These are phyloP conservation scores for Amazona finschi DNA, from an alignment of 2,797 vertebrate genomes.

Conservation along the genomic window DNA sequence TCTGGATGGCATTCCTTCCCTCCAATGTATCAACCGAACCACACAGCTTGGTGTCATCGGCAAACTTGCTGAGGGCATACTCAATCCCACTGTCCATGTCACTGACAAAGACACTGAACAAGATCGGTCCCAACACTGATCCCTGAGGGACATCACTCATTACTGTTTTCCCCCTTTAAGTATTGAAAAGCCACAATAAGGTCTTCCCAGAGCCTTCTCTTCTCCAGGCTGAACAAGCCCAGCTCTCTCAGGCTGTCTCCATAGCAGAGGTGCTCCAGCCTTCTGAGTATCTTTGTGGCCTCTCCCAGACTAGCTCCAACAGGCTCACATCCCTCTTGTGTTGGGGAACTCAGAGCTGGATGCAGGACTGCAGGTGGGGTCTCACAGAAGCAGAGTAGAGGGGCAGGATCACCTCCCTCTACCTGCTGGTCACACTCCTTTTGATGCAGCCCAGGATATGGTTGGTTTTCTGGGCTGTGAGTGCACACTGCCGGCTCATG, in stretches of 20 bases:
- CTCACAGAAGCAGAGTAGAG: not conserved
- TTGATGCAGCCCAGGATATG: not conserved
- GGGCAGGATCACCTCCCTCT: not conserved
- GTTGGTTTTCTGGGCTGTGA: not conserved
- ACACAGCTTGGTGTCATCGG: no score
- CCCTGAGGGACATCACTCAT: not conserved
- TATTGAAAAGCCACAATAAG: not conserved
- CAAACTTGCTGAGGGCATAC: no score
- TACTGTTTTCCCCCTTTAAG: not conserved
- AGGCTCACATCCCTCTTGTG: not conserved
- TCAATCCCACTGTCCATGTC: no score
- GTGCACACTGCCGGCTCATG: not conserved
- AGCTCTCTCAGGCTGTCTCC: not conserved
- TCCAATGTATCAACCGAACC: rapidly evolving
- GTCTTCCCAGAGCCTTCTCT: rapidly evolving
- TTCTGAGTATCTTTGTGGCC: rapidly evolving
- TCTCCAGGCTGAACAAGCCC: not conserved
- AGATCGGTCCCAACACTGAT: no score
- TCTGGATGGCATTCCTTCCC: no score
- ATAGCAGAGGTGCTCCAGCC: rapidly evolving
- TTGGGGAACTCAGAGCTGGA: not conserved
- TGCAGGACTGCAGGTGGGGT: not conserved
- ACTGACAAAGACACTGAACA: no score
- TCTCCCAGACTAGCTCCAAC: not conserved
- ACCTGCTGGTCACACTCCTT: not conserved